phyloP scores from a whole-genome alignment of 1,140 invertebrate species.

The Diorhabda carinulata region DNA sequence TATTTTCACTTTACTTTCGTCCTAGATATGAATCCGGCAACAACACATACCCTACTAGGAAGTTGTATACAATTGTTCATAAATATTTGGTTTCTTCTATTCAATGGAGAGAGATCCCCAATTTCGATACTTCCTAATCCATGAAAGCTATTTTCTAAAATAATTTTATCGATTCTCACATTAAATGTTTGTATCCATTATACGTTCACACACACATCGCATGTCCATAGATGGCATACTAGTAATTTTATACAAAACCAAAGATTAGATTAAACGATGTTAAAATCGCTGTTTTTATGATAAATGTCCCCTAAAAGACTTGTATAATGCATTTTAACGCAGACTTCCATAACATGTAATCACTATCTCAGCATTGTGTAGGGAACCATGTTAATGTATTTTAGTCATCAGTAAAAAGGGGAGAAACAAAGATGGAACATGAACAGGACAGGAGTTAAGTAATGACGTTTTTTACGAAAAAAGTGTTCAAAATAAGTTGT shows the following conservation, averaged over 20 bases:
- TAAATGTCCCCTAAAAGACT: conserved; percentile 38
- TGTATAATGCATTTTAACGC: conserved; percentile 39
- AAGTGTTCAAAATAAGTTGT: too few species aligned
- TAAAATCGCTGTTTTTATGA: conserved; percentile 37
- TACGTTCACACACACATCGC: conserved; percentile 17
- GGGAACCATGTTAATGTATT: conserved; percentile 41
- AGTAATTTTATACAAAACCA: conserved; percentile 23
- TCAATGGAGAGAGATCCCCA: too few species aligned
- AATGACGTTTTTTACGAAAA: not conserved
- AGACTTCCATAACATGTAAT: conserved; percentile 42
- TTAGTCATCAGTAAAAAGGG: conserved; percentile 38
- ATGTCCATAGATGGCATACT: conserved; percentile 21
- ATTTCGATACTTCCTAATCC: too few species aligned
- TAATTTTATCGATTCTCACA: not conserved
- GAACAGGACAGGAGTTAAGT: conserved; percentile 9
- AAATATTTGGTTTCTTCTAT: too few species aligned
- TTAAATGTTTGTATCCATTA: conserved; percentile 4
- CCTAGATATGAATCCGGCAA: too few species aligned
- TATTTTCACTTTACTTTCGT: too few species aligned
- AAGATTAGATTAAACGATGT: conserved; percentile 29
- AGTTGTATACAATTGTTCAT: too few species aligned
- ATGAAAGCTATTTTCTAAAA: too few species aligned
- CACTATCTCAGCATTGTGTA: conserved; percentile 37
- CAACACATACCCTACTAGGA: too few species aligned
- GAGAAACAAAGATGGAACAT: conserved; percentile 22